Evolutionary conservation across 1,140 invertebrate genomes (phyloP).

Genomic region (Maconellicoccus hirsutus): DNA sequence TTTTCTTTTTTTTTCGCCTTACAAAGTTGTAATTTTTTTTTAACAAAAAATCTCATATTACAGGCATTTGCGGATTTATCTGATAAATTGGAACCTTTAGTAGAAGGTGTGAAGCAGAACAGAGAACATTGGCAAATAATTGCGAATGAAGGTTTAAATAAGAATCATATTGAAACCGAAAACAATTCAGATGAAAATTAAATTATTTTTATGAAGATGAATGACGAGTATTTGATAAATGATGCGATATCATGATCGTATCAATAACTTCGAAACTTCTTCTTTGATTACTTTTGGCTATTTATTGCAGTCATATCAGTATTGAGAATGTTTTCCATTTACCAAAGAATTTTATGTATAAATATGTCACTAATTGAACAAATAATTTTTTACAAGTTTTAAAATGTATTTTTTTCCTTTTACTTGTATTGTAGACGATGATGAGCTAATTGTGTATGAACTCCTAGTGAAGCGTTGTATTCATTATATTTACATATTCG

Average conservation of each 20-base stretch:
- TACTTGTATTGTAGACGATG: too few species aligned
- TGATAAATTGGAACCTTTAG: slow-evolving; percentile 60
- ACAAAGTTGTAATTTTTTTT: too few species aligned
- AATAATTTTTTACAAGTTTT: not conserved
- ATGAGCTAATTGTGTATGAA: too few species aligned
- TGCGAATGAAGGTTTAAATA: slow-evolving; percentile 40
- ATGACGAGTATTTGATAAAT: too few species aligned
- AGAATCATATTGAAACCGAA: not conserved
- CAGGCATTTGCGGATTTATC: slow-evolving; percentile 75
- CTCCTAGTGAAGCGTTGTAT: too few species aligned
- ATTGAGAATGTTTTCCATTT: not conserved
- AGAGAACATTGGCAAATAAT: slow-evolving; percentile 69
- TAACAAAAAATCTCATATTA: slow-evolving; percentile 30
- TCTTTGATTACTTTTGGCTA: too few species aligned
- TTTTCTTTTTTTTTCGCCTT: slow-evolving; percentile 55
- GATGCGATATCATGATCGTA: too few species aligned
- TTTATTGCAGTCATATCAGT: slow-evolving; percentile 4
- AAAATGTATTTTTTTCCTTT: not conserved
- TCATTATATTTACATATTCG: too few species aligned
- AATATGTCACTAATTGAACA: not conserved
- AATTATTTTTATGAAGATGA: too few species aligned
- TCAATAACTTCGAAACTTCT: too few species aligned
- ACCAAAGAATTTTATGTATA: not conserved
- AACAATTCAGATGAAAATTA: not conserved
- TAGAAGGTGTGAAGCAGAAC: slow-evolving; percentile 73